Base-by-base conservation (phyloP, 2,888 invertebrate species). In the Leptogaster cylindrica region DNA sequence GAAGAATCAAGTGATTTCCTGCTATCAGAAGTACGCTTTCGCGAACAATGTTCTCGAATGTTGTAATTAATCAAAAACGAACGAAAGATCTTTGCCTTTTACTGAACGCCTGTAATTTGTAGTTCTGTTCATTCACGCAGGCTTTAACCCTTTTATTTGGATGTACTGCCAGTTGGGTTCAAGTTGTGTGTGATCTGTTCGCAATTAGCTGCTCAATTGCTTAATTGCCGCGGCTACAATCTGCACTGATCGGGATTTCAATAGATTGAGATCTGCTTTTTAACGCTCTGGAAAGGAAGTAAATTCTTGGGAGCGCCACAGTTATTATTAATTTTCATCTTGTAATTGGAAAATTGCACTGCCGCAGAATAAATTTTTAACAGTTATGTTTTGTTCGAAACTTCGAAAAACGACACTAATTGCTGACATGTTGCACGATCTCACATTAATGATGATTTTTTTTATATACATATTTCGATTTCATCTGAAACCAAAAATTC, bases 1-100 rank as follows among this genome's bases (percentile, higher is more conserved):
- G 55, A 58, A 58, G 39, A 58, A 58, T n/a, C 20, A 58, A 36
- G 12, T 12, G 58, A 58, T 58, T 58, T 58, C 58, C 52, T 52
- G 52, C 6, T 20, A 20, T 18, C 16, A 52, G 33, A 31, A n/a
- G 33, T 46, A 25, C 20, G 33, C 33, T n/a, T 20, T 23, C 25
- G 14, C 39, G 39, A 14, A 16, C 23, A n/a, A 27, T n/a, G 23
- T 41, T 39, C 36, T 58, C 52, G 23, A 58, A 14, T 16, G n/a
- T 23, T 25, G 25, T 58, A 58, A 58, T 58, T 58, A 41, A 58
- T 58, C 58, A 23, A 39, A 58, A 41, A 58, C 25, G 41, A 58
- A 58, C 23, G 39, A 14, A 14, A 36, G 39, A 58, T 51, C 46
- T 51, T 25, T 58, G 39, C 16, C 39, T 58, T 58, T 58, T 23